A percentile compares a stretch with the other conserved stretches of the same genome.
Evolutionary conservation across 2,797 vertebrate species (phyloP).

Genomic region (Phoxinus dragarum): DNA sequence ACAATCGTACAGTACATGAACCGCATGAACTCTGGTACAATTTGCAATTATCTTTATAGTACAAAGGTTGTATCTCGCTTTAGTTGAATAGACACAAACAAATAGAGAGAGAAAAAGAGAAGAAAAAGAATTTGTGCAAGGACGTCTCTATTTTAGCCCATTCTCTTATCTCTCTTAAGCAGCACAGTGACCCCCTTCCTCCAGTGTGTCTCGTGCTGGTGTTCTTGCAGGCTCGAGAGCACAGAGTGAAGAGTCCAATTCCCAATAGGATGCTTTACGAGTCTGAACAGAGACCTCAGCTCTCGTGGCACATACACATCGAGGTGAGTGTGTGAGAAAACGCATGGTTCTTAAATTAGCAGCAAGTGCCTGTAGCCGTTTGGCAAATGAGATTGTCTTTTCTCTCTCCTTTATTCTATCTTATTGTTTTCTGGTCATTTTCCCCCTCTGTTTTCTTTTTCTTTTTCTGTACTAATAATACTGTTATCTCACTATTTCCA

Average conservation of each 20-base stretch:
- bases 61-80: neutral
- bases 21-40: neutral
- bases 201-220: neutral
- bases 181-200: neutral
- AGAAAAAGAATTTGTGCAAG: neutral
- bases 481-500: slow-evolving; percentile 2
- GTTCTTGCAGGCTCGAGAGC: slow-evolving; percentile 7
- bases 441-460: neutral
- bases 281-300: slow-evolving; percentile 4
- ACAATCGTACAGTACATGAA: neutral
- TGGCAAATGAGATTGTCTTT: slow-evolving; percentile 37
- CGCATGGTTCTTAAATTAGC: slow-evolving; percentile 24
- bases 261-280: slow-evolving; percentile 2
- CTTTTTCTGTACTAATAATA: neutral
- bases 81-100: neutral
- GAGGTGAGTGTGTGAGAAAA: slow-evolving; percentile 31
- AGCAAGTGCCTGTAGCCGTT: slow-evolving; percentile 26
- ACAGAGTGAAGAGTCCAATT: slow-evolving; percentile 11
- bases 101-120: neutral
- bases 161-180: slow-evolving; percentile 5
- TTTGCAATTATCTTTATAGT: slow-evolving; percentile 6
- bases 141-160: slow-evolving; percentile 1
- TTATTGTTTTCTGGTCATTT: slow-evolving; percentile 4
- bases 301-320: neutral
- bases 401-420: slow-evolving; percentile 1